Conservation (phyloP, 2,888 invertebrate species). For the Scrobipalpa atriplicella region DNA sequence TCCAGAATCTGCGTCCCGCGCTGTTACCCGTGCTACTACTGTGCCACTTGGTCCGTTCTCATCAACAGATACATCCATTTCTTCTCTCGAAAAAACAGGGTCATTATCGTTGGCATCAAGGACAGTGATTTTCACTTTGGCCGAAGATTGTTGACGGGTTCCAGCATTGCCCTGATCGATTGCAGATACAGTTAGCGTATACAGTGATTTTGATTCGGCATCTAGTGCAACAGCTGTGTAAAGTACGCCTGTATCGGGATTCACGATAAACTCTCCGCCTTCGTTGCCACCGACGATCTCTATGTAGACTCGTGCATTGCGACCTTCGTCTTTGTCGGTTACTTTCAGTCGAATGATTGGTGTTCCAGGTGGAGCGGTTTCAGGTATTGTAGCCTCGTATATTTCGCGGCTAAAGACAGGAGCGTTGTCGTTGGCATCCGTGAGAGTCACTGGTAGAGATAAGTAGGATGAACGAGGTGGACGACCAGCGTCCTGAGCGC, state of each 20-base stretch:
- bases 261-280: conserved; percentile 93
- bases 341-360: conserved; percentile 94
- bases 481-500: conserved; percentile 91
- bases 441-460: conserved; percentile 90
- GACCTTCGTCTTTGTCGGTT: conserved; percentile 91
- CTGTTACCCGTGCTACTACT: conserved; percentile 91
- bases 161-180: conserved; percentile 94
- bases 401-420: conserved; percentile 94
- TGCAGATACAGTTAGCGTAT: conserved; percentile 94
- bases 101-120: conserved; percentile 97
- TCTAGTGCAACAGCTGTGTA: conserved; percentile 92
- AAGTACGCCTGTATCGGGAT: conserved; percentile 94
- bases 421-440: conserved; percentile 92
- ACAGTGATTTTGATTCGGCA: conserved; percentile 92
- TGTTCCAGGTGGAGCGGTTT: conserved; percentile 94
- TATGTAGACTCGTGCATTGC: conserved; percentile 92
- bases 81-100: conserved; percentile 90
- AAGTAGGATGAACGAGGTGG: conserved; percentile 91
- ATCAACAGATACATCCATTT: conserved; percentile 88
- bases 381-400: conserved; percentile 93
- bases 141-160: conserved; percentile 92
- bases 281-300: conserved; percentile 97
- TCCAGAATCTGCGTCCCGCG: conserved; percentile 94
- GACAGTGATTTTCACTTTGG: conserved; percentile 94
- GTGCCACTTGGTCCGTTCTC: conserved; percentile 95